Evolutionary conservation across 2,797 vertebrate genomes (phyloP).

Genomic region (Crax fasciolata): DNA sequence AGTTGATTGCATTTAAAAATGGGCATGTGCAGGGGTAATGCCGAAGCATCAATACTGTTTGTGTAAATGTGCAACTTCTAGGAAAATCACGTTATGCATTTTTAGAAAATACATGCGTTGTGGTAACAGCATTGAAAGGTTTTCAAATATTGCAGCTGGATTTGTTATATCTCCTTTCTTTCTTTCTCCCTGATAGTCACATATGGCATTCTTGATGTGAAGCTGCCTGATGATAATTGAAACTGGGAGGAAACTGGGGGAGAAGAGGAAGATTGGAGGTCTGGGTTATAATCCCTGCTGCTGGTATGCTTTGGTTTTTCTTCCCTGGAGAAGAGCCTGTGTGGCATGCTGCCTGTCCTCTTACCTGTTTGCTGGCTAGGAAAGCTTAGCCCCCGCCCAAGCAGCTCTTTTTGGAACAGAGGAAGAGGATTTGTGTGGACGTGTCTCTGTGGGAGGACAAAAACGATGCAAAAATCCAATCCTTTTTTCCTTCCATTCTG

Average conservation of each 20-base stretch:
- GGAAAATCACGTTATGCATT: background rate
- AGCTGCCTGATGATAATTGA: background rate
- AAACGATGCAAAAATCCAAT: background rate
- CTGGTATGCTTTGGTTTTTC: background rate
- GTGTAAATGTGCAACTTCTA: background rate
- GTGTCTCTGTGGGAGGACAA: background rate
- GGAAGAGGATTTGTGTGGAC: background rate
- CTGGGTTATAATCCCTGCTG: background rate
- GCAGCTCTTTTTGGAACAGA: background rate
- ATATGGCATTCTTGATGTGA: slow-evolving; percentile 1
- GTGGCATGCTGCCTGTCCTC: background rate
- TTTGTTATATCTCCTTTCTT: background rate
- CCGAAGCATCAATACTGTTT: background rate
- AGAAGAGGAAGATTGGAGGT: background rate
- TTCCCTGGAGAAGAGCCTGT: background rate
- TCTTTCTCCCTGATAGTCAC: background rate
- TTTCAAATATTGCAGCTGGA: background rate
- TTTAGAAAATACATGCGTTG: background rate
- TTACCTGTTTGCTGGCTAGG: background rate
- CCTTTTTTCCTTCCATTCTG: background rate
- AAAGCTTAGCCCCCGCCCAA: background rate
- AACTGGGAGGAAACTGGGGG: slow-evolving; percentile 5
- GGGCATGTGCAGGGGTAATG: background rate
- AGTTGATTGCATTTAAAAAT: slow-evolving; percentile 12
- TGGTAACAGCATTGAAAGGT: background rate